Evolutionary conservation across 2,888 invertebrate genomes (phyloP).

Genomic region (Metacarcinus magister): DNA sequence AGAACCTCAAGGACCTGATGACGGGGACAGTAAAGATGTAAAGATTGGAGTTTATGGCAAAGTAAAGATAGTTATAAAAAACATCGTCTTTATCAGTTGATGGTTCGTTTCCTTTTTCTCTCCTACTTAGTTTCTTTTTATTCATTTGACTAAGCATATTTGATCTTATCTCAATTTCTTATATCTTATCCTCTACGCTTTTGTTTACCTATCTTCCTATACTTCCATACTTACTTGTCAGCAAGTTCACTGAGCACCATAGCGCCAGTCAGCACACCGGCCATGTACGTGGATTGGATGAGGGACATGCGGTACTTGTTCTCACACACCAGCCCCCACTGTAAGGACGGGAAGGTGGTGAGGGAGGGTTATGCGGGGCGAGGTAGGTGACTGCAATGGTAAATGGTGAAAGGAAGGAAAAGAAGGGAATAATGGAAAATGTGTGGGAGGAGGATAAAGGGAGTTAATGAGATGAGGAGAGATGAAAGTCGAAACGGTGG

Average conservation of each 20-base stretch:
- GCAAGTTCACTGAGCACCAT: conserved; percentile 81
- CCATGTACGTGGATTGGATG: conserved; percentile 81
- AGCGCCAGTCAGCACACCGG: conserved; percentile 82
- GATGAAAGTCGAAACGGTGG: too few relatives aligned
- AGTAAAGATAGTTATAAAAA: too few relatives aligned
- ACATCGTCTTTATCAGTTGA: too few relatives aligned
- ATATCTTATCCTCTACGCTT: too few relatives aligned
- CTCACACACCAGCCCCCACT: conserved; percentile 82
- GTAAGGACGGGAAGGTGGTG: background rate
- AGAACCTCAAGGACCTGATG: too few relatives aligned
- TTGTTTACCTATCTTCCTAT: background rate
- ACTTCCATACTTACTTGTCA: conserved; percentile 74
- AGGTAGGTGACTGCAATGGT: background rate
- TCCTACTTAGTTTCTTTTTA: too few relatives aligned
- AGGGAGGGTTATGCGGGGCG: background rate
- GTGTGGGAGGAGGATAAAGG: too few relatives aligned
- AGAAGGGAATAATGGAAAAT: background rate
- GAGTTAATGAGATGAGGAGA: background rate
- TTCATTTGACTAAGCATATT: too few relatives aligned
- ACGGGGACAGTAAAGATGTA: too few relatives aligned
- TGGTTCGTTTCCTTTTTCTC: too few relatives aligned
- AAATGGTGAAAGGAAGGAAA: background rate
- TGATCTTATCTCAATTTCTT: too few relatives aligned
- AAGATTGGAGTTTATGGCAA: too few relatives aligned
- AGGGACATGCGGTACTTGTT: conserved; percentile 77